phyloP scores from a whole-genome alignment of 2,113 vertebrate genomes.

The Choloepus hoffmanni region DNA sequence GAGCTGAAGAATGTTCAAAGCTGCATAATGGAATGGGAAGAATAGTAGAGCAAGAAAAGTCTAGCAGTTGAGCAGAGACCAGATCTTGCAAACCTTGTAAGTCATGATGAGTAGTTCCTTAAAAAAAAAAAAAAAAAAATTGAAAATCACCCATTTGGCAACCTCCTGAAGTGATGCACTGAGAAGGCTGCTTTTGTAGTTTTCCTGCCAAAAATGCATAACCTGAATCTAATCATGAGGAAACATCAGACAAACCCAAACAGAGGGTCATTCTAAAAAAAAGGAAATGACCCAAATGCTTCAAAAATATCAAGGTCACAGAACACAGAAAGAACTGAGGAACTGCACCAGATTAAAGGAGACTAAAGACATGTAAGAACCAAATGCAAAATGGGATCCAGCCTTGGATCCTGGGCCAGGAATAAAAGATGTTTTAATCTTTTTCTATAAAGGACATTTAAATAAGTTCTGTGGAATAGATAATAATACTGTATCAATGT shows the following conservation, averaged over 20 bases:
- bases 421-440: no score
- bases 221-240: background rate
- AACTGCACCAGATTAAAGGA: background rate
- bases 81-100: background rate
- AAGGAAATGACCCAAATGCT: background rate
- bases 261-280: background rate
- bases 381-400: background rate
- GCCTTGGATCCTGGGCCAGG: background rate
- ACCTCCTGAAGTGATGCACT: background rate
- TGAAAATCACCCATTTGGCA: background rate
- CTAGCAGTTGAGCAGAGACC: background rate
- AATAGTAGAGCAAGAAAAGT: background rate
- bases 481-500: no score
- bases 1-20: background rate
- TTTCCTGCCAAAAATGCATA: background rate
- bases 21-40: background rate
- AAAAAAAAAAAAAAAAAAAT: background rate
- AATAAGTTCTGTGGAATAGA: no score
- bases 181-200: background rate
- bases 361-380: background rate
- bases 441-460: no score
- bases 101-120: background rate
- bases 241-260: background rate
- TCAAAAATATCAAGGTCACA: background rate
- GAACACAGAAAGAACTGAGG: background rate